phyloP scores from a whole-genome alignment of 2,113 vertebrate species.

The cattle (Bos taurus) region DNA sequence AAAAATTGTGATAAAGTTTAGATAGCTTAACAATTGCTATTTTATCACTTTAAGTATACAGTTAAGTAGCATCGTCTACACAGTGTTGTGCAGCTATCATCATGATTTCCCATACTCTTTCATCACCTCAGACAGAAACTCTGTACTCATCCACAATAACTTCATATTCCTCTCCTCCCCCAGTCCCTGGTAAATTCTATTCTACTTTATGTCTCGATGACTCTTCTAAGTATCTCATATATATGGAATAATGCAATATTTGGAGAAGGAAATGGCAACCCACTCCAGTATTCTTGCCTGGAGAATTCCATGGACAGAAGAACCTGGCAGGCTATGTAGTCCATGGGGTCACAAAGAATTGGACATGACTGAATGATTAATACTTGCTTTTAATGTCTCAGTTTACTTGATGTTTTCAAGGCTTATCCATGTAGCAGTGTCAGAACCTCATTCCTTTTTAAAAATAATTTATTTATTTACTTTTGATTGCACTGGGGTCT shows the following conservation, averaged over 20 bases:
- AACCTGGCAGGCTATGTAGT: background rate
- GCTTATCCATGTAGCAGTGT: background rate
- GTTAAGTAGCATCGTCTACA: background rate
- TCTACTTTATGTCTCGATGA: background rate
- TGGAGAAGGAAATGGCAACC: background rate
- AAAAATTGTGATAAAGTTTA: background rate
- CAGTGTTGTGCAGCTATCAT: no score
- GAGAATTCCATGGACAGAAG: background rate
- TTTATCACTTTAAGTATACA: background rate
- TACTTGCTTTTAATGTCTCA: background rate
- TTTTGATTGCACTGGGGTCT: background rate
- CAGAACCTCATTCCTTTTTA: background rate
- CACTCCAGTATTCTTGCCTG: background rate
- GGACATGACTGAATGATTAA: background rate
- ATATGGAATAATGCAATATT: background rate
- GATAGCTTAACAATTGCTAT: background rate
- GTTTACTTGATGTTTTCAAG: background rate
- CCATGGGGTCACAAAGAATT: background rate
- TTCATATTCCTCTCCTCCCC: background rate
- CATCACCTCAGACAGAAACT: background rate
- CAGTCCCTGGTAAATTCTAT: no score
- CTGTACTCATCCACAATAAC: no score
- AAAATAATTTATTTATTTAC: background rate
- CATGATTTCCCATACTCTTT: background rate
- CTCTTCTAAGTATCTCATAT: background rate